These are phyloP conservation scores for Patella depressa DNA, from an alignment of 2,888 invertebrate genomes.

Conservation along the genomic window DNA sequence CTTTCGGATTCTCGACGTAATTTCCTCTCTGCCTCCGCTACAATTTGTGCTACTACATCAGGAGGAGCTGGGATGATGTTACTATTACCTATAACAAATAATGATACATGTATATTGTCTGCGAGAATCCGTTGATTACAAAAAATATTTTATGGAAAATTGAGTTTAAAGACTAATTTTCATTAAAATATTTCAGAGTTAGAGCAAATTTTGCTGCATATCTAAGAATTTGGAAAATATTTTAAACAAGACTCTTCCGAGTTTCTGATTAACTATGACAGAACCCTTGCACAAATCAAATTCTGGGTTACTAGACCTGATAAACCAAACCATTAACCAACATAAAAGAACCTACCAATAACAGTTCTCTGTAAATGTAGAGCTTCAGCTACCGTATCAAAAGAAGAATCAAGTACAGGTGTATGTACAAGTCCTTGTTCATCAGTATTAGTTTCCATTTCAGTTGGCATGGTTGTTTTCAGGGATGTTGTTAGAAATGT, in stretches of 20 bases:
- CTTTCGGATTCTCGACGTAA: slow-evolving; percentile 38
- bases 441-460: not conserved
- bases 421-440: not conserved
- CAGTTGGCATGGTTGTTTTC: not conserved
- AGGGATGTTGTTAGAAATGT: not conserved
- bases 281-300: too few species aligned
- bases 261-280: too few species aligned
- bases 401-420: slow-evolving; percentile 39
- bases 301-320: too few species aligned
- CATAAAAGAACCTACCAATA: slow-evolving; percentile 60
- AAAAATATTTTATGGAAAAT: too few species aligned
- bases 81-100: slow-evolving; percentile 57
- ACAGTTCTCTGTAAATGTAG: slow-evolving; percentile 71
- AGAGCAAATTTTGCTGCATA: too few species aligned
- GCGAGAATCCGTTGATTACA: too few species aligned
- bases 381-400: slow-evolving; percentile 70
- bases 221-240: too few species aligned
- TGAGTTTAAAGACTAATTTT: too few species aligned
- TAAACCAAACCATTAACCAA: too few species aligned
- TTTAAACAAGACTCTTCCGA: too few species aligned
- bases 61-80: slow-evolving; percentile 66
- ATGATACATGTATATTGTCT: not conserved
- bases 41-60: slow-evolving; percentile 69
- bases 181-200: too few species aligned
- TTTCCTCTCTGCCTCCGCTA: slow-evolving; percentile 63